phyloP scores from a whole-genome alignment of 2,888 invertebrate genomes.

The Pristionchus maxplancki region DNA sequence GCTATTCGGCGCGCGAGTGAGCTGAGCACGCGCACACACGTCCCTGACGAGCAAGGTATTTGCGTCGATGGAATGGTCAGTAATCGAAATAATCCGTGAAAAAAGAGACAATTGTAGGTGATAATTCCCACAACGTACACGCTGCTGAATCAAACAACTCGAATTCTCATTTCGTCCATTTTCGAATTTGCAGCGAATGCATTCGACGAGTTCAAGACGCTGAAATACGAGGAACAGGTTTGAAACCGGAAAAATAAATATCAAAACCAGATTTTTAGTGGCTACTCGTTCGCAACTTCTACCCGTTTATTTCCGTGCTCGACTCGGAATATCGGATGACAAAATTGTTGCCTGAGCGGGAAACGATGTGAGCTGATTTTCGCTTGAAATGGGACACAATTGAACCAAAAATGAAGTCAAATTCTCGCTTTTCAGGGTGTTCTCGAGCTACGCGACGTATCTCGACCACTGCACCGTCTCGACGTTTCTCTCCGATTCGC shows the following conservation, averaged over 20 bases:
- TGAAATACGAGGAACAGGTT: not conserved
- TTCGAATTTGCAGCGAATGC: constrained; percentile 27
- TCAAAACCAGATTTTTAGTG: no score
- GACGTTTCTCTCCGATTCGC: not conserved
- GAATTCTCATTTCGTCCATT: not conserved
- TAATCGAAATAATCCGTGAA: not conserved
- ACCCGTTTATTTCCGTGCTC: not conserved
- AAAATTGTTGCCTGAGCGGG: not conserved
- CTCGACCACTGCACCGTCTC: not conserved
- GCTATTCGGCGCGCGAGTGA: constrained; percentile 16
- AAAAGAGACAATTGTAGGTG: not conserved
- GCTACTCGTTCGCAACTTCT: not conserved
- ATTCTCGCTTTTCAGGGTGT: not conserved
- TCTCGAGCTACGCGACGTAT: not conserved
- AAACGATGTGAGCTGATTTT: not conserved
- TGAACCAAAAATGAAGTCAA: not conserved
- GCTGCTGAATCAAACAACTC: constrained; percentile 16
- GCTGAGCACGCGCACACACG: not conserved
- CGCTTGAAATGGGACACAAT: no score
- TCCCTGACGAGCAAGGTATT: not conserved
- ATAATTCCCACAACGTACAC: not conserved
- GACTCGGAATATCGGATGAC: not conserved
- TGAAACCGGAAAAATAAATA: no score
- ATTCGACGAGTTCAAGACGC: not conserved
- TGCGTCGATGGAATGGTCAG: not conserved